These are phyloP conservation scores for Nomada lathburiana DNA, from an alignment of 2,888 invertebrate genomes.

Conservation along the genomic window DNA sequence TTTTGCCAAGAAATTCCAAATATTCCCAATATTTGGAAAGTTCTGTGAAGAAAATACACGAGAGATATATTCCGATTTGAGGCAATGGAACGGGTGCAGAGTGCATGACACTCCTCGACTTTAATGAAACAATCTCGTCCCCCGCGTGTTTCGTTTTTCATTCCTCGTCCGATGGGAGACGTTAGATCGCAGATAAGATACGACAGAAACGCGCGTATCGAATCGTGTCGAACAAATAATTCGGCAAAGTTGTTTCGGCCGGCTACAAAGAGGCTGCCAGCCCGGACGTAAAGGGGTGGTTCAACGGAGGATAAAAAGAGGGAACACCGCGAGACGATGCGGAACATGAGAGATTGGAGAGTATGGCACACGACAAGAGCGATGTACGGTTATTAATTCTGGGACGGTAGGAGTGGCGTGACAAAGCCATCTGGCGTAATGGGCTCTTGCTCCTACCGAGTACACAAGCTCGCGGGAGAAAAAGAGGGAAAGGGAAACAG, in stretches of 20 bases:
- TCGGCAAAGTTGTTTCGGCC: slow-evolving; percentile 63
- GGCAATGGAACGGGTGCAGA: neutral
- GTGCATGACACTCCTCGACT: slow-evolving; percentile 22
- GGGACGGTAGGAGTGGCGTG: slow-evolving; percentile 68
- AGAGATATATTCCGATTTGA: neutral
- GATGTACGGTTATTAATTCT: slow-evolving; percentile 71
- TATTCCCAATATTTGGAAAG: too few species aligned
- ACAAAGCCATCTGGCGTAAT: slow-evolving; percentile 74
- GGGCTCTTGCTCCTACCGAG: slow-evolving; percentile 69
- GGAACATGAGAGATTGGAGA: slow-evolving; percentile 6
- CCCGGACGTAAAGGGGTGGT: slow-evolving; percentile 9
- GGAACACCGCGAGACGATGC: neutral
- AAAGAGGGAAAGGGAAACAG: slow-evolving; percentile 12
- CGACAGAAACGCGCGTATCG: slow-evolving; percentile 69
- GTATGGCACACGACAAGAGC: slow-evolving; percentile 56
- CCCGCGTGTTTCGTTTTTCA: slow-evolving; percentile 30
- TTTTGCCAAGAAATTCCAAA: neutral
- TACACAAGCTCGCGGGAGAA: slow-evolving; percentile 61
- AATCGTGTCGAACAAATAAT: slow-evolving; percentile 74
- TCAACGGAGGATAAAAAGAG: slow-evolving; percentile 12
- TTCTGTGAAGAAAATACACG: neutral
- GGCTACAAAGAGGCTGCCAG: slow-evolving; percentile 44
- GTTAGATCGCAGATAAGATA: slow-evolving; percentile 73
- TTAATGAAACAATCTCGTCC: slow-evolving; percentile 49
- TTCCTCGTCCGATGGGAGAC: slow-evolving; percentile 55